Conservation (phyloP, 2,113 vertebrate species). For the Oreochromis spilurus region DNA sequence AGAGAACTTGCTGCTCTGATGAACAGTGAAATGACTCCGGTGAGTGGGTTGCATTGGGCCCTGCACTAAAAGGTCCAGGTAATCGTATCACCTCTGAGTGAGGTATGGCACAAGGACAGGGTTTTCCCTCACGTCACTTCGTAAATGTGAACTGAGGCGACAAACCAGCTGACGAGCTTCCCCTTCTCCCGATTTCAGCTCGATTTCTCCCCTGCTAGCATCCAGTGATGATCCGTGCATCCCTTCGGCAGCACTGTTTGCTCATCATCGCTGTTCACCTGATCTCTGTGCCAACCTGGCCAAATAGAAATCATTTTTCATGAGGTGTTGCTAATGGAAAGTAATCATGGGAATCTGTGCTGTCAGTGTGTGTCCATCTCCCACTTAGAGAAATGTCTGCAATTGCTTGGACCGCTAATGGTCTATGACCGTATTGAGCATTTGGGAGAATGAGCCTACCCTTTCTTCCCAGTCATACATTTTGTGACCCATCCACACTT, state of each 20-base stretch:
- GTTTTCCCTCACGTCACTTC: slow-evolving; percentile 13
- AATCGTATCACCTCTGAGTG: slow-evolving; percentile 49
- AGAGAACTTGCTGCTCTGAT: slow-evolving; percentile 66
- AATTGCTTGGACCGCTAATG: slow-evolving; percentile 28
- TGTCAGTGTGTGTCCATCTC: slow-evolving; percentile 17
- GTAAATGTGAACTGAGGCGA: slow-evolving; percentile 24
- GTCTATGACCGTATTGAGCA: slow-evolving; percentile 35
- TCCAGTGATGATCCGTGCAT: background rate
- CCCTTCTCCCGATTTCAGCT: background rate
- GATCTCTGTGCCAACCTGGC: background rate
- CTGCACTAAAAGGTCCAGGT: slow-evolving; percentile 54
- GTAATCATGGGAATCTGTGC: slow-evolving; percentile 28
- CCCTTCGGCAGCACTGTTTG: background rate
- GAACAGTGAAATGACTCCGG: slow-evolving; percentile 71
- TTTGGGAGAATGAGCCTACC: background rate
- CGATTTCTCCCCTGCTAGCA: background rate
- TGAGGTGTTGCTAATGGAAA: slow-evolving; percentile 31
- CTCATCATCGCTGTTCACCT: background rate
- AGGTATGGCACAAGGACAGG: background rate
- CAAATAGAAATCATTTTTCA: slow-evolving; percentile 28
- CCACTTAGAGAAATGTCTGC: slow-evolving; percentile 19
- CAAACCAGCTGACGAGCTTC: slow-evolving; percentile 15
- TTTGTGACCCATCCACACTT: background rate
- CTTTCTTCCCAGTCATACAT: background rate
- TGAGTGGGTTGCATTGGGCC: slow-evolving; percentile 27